Conservation (phyloP, 2,113 vertebrate species). For the human region DNA sequence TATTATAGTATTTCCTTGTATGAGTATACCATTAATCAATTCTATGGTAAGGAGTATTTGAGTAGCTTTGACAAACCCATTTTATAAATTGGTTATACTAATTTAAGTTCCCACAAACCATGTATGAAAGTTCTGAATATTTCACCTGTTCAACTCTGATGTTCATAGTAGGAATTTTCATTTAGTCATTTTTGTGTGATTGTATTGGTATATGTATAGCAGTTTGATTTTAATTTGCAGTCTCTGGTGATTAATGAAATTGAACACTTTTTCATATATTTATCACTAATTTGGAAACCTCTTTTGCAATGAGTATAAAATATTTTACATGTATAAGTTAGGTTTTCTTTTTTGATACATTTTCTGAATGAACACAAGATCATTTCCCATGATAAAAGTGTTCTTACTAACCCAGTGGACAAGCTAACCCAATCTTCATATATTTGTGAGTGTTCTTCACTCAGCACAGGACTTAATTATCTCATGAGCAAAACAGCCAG, state of each 20-base stretch:
- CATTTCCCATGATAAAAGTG: neutral
- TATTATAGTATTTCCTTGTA: neutral
- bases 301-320: neutral
- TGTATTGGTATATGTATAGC: neutral
- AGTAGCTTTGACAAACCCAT: neutral
- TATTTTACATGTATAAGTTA: neutral
- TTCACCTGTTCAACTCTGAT: neutral
- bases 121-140: neutral
- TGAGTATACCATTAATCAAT: neutral
- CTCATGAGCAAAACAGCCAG: neutral
- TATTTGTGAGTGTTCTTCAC: neutral
- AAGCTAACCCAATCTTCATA: neutral
- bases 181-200: neutral
- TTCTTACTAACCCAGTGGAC: neutral
- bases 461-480: neutral
- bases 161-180: neutral
- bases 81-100: neutral
- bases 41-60: neutral
- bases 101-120: neutral
- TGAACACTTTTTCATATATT: neutral
- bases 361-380: neutral
- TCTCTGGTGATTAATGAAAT: neutral
- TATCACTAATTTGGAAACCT: neutral
- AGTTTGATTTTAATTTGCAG: neutral
- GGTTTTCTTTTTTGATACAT: neutral